phyloP scores from a whole-genome alignment of 1,140 invertebrate species.

The Eufriesea mexicana region DNA sequence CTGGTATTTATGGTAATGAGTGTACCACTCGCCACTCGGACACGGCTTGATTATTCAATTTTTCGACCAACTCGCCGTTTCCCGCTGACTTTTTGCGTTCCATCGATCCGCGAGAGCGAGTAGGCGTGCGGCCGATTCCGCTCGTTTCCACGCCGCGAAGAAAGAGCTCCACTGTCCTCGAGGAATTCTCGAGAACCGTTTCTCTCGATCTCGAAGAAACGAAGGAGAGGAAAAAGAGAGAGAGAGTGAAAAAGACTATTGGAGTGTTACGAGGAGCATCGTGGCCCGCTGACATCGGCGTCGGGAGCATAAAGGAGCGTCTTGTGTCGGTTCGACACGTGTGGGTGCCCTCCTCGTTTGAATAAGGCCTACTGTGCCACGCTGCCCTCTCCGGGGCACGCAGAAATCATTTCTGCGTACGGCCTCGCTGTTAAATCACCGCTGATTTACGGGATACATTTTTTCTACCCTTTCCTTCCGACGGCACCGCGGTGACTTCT shows the following conservation, averaged over 20 bases:
- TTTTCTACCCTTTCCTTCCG: neutral
- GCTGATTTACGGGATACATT: neutral
- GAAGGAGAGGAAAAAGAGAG: neutral
- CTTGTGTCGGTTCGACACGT: constrained; percentile 43
- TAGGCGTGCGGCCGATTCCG: neutral
- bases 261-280: neutral
- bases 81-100: neutral
- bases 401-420: constrained; percentile 42
- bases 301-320: constrained; percentile 46
- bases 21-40: neutral
- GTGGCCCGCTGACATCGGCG: constrained; percentile 15
- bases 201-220: neutral
- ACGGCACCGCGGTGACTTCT: neutral
- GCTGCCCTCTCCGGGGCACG: neutral
- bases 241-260: neutral
- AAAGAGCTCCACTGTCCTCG: constrained; percentile 23
- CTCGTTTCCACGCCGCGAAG: neutral
- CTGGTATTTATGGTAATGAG: constrained; percentile 35
- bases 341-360: constrained; percentile 39
- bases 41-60: constrained; percentile 31
- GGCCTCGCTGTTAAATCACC: neutral
- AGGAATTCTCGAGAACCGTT: neutral
- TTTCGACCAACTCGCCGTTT: neutral
- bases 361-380: constrained; percentile 56
- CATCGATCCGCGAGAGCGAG: neutral